A percentile compares a stretch with the other conserved stretches of the same genome.
Conservation (phyloP, 2,888 invertebrate genomes). For the Malthinus seriepunctatus region DNA sequence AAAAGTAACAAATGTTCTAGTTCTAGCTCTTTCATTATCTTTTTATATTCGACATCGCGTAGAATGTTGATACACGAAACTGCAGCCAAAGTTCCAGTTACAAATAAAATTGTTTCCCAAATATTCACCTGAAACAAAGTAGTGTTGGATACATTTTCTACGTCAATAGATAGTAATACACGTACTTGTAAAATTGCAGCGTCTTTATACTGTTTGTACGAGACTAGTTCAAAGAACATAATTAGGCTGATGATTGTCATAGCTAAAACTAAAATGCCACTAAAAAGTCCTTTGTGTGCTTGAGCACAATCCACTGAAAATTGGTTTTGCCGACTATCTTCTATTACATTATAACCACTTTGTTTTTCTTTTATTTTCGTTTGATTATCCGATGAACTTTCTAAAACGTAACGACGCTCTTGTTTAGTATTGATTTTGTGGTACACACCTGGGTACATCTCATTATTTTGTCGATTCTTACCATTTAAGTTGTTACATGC, state of each 20-base stretch:
- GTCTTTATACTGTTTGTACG: constrained; percentile 63
- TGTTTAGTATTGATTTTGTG: background rate
- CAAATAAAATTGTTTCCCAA: constrained; percentile 46
- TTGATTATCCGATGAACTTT: constrained; percentile 21
- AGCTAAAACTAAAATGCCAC: constrained; percentile 69
- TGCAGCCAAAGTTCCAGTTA: constrained; percentile 38
- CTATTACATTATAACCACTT: constrained; percentile 41
- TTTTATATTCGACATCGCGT: constrained; percentile 36
- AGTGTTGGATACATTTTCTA: background rate
- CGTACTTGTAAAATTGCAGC: constrained; percentile 74
- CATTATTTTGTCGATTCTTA: constrained; percentile 15
- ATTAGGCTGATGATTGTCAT: constrained; percentile 80
- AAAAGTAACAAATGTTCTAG: constrained; percentile 79
- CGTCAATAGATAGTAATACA: constrained; percentile 1
- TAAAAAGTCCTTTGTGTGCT: constrained; percentile 78
- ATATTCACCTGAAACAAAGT: constrained; percentile 63
- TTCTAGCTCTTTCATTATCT: constrained; percentile 48
- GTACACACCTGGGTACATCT: background rate
- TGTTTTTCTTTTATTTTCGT: constrained; percentile 35
- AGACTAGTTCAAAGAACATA: constrained; percentile 82
- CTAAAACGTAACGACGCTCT: constrained; percentile 9
- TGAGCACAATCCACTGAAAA: constrained; percentile 84
- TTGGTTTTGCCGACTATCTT: constrained; percentile 59
- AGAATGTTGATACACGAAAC: constrained; percentile 36
- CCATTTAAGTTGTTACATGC: constrained; percentile 10